These are phyloP conservation scores for Halcyon malimbica DNA, from an alignment of 2,113 vertebrate genomes.

Conservation along the genomic window DNA sequence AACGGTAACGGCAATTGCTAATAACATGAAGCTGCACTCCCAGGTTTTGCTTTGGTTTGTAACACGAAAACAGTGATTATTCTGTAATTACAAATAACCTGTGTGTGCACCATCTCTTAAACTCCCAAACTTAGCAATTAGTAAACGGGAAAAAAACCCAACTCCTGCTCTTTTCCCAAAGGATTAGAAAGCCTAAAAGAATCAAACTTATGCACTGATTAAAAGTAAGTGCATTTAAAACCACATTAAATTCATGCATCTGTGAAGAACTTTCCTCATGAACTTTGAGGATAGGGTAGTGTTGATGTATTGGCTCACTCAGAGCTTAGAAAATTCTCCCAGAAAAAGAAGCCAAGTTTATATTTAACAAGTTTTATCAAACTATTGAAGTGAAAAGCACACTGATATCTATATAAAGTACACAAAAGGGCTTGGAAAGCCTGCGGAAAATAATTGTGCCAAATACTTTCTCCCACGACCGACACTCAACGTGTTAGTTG, in stretches of 20 bases:
- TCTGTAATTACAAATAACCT: neutral
- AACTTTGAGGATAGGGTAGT: neutral
- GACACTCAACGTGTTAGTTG: accelerated
- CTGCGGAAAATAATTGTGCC: neutral
- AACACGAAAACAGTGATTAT: neutral
- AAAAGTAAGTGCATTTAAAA: neutral
- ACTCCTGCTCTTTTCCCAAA: neutral
- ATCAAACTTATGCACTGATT: neutral
- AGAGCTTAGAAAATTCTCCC: neutral
- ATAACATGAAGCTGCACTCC: neutral
- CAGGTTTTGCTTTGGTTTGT: neutral
- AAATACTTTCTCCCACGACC: conserved; percentile 8
- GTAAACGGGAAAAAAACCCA: neutral
- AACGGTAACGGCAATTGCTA: neutral
- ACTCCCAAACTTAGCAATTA: neutral
- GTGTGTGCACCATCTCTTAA: neutral
- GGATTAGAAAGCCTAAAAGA: neutral
- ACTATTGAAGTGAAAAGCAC: conserved; percentile 29
- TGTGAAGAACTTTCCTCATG: neutral
- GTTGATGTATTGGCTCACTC: neutral
- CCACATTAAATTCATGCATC: neutral
- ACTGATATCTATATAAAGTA: conserved; percentile 3
- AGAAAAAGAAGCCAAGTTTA: conserved; percentile 52
- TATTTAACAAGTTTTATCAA: conserved; percentile 65
- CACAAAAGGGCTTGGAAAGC: conserved; percentile 28